Evolutionary conservation across 2,797 vertebrate genomes (phyloP).

Genomic region (Pempheris klunzingeri): DNA sequence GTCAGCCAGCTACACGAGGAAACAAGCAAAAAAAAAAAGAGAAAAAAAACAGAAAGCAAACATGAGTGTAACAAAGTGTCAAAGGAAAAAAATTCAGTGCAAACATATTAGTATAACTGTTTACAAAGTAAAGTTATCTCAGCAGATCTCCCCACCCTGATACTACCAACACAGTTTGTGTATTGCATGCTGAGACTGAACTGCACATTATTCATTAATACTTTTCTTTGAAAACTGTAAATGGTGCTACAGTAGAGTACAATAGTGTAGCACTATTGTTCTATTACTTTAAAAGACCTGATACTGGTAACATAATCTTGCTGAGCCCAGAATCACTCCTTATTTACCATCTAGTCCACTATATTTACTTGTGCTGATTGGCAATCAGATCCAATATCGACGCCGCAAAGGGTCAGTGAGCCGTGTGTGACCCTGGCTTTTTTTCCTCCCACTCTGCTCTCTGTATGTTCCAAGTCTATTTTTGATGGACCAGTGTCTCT

Average conservation of each 20-base stretch:
- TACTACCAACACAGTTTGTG: neutral
- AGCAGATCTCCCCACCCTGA: neutral
- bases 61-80: slow-evolving; percentile 24
- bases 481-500: too few species aligned
- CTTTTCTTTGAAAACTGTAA: neutral
- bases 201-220: neutral
- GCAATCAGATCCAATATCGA: neutral
- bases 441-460: neutral
- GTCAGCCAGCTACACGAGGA: slow-evolving; percentile 59
- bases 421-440: neutral
- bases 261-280: neutral
- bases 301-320: neutral
- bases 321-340: neutral
- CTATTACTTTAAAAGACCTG: neutral
- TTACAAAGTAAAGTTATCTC: neutral
- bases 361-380: neutral
- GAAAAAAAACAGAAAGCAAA: too few species aligned
- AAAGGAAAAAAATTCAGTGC: slow-evolving; percentile 2
- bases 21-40: slow-evolving; percentile 14
- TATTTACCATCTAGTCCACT: neutral
- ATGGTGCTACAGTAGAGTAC: neutral
- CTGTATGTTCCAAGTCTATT: neutral
- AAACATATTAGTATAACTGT: slow-evolving; percentile 13
- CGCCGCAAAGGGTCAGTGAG: neutral
- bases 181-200: neutral